These are phyloP conservation scores for Amphimallon solstitiale DNA, from an alignment of 2,888 invertebrate genomes.

Conservation along the genomic window DNA sequence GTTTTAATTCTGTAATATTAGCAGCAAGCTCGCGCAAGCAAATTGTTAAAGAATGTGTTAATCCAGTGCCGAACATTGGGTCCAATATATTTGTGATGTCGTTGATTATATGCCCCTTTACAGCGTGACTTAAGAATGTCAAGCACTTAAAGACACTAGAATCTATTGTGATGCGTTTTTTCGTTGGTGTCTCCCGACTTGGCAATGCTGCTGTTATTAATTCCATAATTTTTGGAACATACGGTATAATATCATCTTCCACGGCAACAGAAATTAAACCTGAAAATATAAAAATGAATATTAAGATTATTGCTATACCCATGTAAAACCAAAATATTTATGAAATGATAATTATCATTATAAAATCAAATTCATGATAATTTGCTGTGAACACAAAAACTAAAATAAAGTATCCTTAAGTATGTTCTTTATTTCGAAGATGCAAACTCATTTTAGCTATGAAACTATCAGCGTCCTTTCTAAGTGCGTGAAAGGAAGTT, in stretches of 20 bases:
- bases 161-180: conserved; percentile 80
- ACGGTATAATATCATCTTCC: conserved; percentile 80
- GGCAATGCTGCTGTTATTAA: conserved; percentile 65
- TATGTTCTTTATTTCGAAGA: no score
- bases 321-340: no score
- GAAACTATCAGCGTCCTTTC: no score
- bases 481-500: no score
- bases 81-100: conserved; percentile 89
- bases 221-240: conserved; percentile 87
- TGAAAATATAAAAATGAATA: neutral
- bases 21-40: conserved; percentile 90
- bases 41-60: conserved; percentile 90
- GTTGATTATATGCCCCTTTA: conserved; percentile 78
- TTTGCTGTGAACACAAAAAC: no score
- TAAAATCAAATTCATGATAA: no score
- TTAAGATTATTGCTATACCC: neutral
- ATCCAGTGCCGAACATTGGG: conserved; percentile 90
- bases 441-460: no score
- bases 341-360: no score
- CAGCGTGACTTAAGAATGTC: conserved; percentile 86
- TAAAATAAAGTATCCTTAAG: no score
- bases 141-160: conserved; percentile 94
- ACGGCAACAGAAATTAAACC: conserved; percentile 92
- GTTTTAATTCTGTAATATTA: conserved; percentile 86
- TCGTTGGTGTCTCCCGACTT: conserved; percentile 78